These are phyloP conservation scores for Agrochola lychnidis DNA, from an alignment of 2,888 invertebrate species.

Conservation along the genomic window DNA sequence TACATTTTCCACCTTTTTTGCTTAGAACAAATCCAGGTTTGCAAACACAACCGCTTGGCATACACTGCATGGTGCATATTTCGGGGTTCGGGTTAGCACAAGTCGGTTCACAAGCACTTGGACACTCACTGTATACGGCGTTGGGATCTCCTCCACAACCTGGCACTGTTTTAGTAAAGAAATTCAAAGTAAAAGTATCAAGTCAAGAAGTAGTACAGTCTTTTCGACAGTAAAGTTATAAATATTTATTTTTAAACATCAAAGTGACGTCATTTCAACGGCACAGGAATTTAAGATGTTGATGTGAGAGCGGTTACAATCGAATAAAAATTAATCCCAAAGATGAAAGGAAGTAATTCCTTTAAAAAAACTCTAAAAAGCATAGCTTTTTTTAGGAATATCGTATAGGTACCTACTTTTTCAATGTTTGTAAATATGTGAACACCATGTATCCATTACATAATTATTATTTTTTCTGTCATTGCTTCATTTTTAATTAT, in stretches of 20 bases:
- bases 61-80: slow-evolving; percentile 19
- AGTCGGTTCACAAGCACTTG: slow-evolving; percentile 26
- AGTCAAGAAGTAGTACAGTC: background rate
- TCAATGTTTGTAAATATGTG: too few species aligned
- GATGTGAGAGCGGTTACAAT: too few species aligned
- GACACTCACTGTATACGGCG: slow-evolving; percentile 8
- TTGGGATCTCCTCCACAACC: slow-evolving; percentile 30
- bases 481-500: too few species aligned
- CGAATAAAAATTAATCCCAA: too few species aligned
- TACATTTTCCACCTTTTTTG: slow-evolving; percentile 6
- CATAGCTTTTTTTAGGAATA: too few species aligned
- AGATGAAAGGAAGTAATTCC: too few species aligned
- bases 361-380: too few species aligned
- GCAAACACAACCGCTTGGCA: slow-evolving; percentile 16
- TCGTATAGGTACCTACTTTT: too few species aligned
- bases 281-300: too few species aligned
- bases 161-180: slow-evolving; percentile 14
- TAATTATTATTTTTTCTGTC: too few species aligned
- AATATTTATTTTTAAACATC: background rate
- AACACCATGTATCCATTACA: too few species aligned
- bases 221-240: background rate
- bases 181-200: background rate
- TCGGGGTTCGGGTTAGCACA: slow-evolving; percentile 8
- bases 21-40: slow-evolving; percentile 15
- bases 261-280: too few species aligned